Base-by-base conservation (phyloP, 92 coral and sea anemone species). In the Metridium senile region DNA sequence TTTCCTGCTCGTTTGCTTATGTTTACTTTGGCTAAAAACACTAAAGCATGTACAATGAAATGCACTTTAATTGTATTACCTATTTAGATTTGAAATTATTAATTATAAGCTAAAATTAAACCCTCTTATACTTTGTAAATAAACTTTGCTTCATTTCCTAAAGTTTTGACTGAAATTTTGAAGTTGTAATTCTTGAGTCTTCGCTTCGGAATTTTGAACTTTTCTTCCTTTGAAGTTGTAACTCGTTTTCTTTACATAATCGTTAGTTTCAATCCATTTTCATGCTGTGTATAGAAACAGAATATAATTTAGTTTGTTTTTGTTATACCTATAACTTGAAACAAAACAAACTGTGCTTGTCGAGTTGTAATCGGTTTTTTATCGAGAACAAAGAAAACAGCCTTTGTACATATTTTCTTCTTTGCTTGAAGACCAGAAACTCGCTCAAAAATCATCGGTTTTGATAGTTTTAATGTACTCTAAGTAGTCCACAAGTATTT, bases 401-500 rank as follows among this genome's bases (percentile, higher is more conserved):
- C 23, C 58, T 26, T 51, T 71, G 45, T 30, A 26, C 21, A 21
- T 26, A 35, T 68, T 56, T 69, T 20, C 21, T 32, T 67, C 57
- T 66, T 80, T 73, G 66, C 66, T 66, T 76, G 43, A 71, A 74
- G n/a, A n/a, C n/a, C 49, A 39, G 49, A 39, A 39, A 39, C 49
- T 39, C n/a, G 49, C 13, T 13, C 49, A 39, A 39, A 39, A 39
- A 39, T 6, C 13, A 39, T 39, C 49, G 13, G 13, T 39, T 39
- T 39, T 39, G 49, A 39, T 39, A 39, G 8, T 39, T 39, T 39
- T 39, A n/a, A 13, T 39, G 49, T 39, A 39, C 49, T 39, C 13
- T 4, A 39, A 39, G 13, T 4, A 4, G 49, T 39, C 49, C 13
- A 4, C 49, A 4, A 39, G 49, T 39, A 39, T 39, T 39, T 39